Percentiles rank a stretch among this genome's conserved stretches.
Evolutionary conservation across 2,888 invertebrate genomes (phyloP).

Genomic region (Meloe dianella): DNA sequence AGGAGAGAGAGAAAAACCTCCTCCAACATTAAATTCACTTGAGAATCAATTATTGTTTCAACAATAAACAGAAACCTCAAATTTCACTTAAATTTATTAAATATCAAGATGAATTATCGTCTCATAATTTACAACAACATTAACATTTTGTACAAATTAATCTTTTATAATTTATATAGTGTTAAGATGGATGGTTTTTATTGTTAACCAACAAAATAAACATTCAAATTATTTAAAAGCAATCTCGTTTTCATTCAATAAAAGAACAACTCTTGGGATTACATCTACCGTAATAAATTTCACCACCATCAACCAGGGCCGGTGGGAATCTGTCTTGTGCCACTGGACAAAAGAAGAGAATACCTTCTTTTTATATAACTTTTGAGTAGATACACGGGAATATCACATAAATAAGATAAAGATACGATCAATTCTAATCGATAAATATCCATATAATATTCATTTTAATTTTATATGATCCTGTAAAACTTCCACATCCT

Average conservation of each 20-base stretch:
- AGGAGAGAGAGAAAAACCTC: not conserved
- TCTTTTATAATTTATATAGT: slow-evolving; percentile 9
- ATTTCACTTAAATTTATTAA: not conserved
- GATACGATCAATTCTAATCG: too few relatives aligned
- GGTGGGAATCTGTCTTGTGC: not conserved
- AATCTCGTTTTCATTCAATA: slow-evolving; percentile 25
- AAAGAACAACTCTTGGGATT: slow-evolving; percentile 14
- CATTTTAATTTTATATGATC: not conserved
- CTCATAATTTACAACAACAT: not conserved
- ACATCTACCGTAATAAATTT: not conserved
- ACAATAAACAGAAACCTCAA: slow-evolving; percentile 3
- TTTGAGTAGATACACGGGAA: too few relatives aligned
- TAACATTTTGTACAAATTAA: slow-evolving; percentile 7
- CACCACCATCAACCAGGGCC: not conserved
- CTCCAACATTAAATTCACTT: not conserved
- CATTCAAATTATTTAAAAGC: slow-evolving; percentile 22
- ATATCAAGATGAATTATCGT: not conserved
- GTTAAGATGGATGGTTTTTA: not conserved
- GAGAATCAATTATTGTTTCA: not conserved
- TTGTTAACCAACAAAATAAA: slow-evolving; percentile 14
- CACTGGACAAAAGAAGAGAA: too few relatives aligned
- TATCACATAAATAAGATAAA: too few relatives aligned
- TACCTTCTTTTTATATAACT: too few relatives aligned
- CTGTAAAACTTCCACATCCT: not conserved
- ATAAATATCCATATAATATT: too few relatives aligned